Conservation (phyloP, 2,113 vertebrate genomes). For the Canis aureus region DNA sequence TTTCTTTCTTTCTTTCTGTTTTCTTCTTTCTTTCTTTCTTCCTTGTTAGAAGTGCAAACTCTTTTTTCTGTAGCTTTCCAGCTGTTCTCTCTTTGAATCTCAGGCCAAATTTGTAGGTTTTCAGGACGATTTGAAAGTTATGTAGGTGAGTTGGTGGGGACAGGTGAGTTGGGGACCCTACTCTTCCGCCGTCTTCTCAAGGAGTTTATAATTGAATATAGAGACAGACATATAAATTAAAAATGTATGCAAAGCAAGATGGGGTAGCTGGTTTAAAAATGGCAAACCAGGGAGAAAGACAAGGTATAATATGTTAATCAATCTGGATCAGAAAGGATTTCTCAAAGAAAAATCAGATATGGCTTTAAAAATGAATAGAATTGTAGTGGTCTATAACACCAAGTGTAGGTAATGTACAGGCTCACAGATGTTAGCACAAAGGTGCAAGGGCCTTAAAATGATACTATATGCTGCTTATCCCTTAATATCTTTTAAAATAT, state of each 20-base stretch:
- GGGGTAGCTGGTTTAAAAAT: neutral
- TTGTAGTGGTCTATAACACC: neutral
- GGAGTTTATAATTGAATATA: neutral
- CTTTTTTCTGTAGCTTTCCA: no score
- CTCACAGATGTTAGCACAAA: neutral
- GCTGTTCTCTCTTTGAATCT: no score
- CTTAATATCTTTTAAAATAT: constrained; percentile 37
- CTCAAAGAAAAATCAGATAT: neutral
- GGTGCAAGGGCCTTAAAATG: neutral
- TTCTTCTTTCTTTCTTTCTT: no score
- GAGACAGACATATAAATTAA: neutral
- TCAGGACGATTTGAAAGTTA: no score
- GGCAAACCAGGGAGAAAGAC: neutral
- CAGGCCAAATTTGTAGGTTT: no score
- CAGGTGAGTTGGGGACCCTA: no score
- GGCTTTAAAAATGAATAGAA: neutral
- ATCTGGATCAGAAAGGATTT: neutral
- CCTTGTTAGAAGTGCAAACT: no score
- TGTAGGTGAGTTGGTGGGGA: no score
- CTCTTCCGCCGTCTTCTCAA: neutral
- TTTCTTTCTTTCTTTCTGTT: no score
- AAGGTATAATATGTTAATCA: neutral
- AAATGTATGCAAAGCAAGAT: neutral
- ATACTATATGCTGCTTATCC: neutral
- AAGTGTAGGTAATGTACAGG: neutral